Conservation (phyloP, 2,113 vertebrate species). For the Syrmaticus mikado region DNA sequence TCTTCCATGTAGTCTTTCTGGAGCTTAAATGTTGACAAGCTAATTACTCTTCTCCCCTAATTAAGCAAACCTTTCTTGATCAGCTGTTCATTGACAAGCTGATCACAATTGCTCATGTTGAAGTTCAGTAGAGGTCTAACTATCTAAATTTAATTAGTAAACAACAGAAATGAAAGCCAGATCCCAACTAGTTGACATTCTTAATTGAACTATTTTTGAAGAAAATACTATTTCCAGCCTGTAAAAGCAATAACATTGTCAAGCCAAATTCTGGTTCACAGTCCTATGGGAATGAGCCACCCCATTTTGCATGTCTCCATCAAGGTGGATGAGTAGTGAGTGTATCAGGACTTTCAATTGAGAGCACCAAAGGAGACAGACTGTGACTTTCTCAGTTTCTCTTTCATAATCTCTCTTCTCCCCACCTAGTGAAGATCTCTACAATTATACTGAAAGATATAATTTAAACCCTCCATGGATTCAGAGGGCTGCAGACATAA, state of each 20-base stretch:
- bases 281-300: background rate
- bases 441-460: background rate
- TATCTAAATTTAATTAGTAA: constrained; percentile 72
- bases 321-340: background rate
- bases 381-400: background rate
- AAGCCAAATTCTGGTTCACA: background rate
- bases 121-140: constrained; percentile 68
- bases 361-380: background rate
- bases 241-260: background rate
- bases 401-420: background rate
- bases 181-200: constrained; percentile 50
- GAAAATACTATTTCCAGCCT: background rate
- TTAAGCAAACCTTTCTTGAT: constrained; percentile 77
- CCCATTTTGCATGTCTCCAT: background rate
- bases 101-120: constrained; percentile 70
- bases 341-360: background rate
- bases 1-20: constrained; percentile 77
- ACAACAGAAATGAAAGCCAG: constrained; percentile 72
- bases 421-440: background rate
- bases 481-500: background rate
- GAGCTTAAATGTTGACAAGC: constrained; percentile 91
- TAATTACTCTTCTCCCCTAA: constrained; percentile 87
- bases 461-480: background rate
- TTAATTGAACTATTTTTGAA: constrained; percentile 50
- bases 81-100: constrained; percentile 70